Conservation (phyloP, 2,888 invertebrate species). For the Bembecia ichneumoniformis region DNA sequence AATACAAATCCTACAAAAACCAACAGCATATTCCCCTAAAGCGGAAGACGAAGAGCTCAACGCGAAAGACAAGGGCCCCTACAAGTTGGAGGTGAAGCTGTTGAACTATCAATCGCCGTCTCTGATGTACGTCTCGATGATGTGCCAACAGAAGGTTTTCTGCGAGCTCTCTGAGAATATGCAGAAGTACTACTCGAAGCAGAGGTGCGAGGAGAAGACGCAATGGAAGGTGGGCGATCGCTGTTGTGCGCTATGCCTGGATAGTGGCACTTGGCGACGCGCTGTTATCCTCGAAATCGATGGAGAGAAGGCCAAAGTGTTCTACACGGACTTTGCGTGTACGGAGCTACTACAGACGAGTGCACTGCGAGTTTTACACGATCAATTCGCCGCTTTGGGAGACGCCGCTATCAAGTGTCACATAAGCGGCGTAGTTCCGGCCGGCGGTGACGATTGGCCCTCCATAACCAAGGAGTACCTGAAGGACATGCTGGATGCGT, state of each 20-base stretch:
- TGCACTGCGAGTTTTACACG: constrained; percentile 63
- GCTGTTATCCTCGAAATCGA: constrained; percentile 54
- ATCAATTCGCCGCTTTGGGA: constrained; percentile 60
- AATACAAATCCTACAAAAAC: constrained; percentile 20
- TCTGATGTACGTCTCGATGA: constrained; percentile 73
- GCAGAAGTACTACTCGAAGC: constrained; percentile 63
- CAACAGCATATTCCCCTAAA: constrained; percentile 1
- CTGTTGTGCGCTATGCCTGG: constrained; percentile 54
- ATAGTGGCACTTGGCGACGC: constrained; percentile 76
- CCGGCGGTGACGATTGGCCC: constrained; percentile 77
- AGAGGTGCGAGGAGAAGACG: constrained; percentile 17
- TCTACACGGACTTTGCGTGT: constrained; percentile 77
- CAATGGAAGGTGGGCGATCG: constrained; percentile 67
- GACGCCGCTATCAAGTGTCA: constrained; percentile 78
- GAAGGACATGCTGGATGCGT: constrained; percentile 62
- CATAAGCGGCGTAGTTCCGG: constrained; percentile 78
- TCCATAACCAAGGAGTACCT: constrained; percentile 74
- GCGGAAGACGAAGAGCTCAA: constrained; percentile 31
- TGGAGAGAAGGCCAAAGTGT: constrained; percentile 61
- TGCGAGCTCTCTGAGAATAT: constrained; percentile 63
- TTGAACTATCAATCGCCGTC: constrained; percentile 69
- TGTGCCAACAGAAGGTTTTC: constrained; percentile 54
- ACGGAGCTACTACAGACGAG: constrained; percentile 55
- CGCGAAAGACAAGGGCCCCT: constrained; percentile 61
- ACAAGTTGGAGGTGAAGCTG: constrained; percentile 61